A percentile compares a stretch with the other conserved stretches of the same genome.
These are phyloP conservation scores for Drosophila mimica DNA, from an alignment of 2,888 invertebrate species.

Conservation along the genomic window DNA sequence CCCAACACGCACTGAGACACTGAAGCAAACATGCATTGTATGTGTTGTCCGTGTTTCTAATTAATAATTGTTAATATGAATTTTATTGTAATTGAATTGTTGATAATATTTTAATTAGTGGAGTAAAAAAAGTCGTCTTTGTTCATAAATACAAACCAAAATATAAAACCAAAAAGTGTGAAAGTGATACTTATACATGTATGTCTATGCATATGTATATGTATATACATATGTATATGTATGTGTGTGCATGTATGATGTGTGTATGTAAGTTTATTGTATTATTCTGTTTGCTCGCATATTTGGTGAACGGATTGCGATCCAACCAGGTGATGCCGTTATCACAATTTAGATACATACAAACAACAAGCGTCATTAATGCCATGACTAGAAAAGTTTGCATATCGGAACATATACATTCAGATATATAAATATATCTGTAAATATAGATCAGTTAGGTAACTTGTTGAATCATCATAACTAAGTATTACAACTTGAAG, in stretches of 20 bases:
- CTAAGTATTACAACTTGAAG: slow-evolving; percentile 8
- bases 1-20: background rate
- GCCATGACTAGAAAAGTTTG: slow-evolving; percentile 3
- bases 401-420: background rate
- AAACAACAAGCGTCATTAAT: slow-evolving; percentile 1
- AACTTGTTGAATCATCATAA: slow-evolving; percentile 7
- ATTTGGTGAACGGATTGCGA: background rate
- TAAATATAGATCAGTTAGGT: slow-evolving; percentile 11
- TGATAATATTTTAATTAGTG: background rate
- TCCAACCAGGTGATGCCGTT: slow-evolving; percentile 9
- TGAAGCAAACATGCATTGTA: background rate
- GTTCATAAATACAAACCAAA: background rate
- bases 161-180: background rate
- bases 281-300: background rate
- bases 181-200: background rate
- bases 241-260: slow-evolving; percentile 5
- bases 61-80: background rate
- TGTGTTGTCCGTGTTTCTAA: background rate
- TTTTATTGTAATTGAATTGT: background rate
- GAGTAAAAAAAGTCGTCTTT: background rate
- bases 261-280: slow-evolving; percentile 21
- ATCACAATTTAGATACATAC: slow-evolving; percentile 2
- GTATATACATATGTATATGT: too few relatives aligned
- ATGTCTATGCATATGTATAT: too few relatives aligned
- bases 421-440: background rate